Base-by-base conservation (phyloP, 2,888 invertebrate genomes). In the Caenorhabditis macrosperma region DNA sequence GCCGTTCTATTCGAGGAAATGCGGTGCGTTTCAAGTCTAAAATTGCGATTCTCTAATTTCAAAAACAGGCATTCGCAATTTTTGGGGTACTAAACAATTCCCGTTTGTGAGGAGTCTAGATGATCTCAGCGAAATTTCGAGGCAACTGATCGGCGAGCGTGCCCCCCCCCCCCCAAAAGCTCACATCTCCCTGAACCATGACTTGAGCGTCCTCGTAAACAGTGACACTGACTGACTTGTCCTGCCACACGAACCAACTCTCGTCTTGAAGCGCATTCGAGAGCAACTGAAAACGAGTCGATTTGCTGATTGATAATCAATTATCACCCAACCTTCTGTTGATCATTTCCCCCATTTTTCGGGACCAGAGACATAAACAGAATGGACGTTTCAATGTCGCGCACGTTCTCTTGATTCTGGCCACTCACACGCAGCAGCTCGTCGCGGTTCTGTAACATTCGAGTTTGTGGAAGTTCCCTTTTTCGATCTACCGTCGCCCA, bases 171-270 rank as follows among this genome's bases (percentile, higher is more conserved):
- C n/a, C n/a, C n/a, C n/a, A n/a, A n/a, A n/a, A n/a, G 48, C 91
- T 91, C 91, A 93, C 93, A 90, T 94, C 94, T 84, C 93, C 93
- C 76, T 92, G 91, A 17, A 91, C 91, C 1, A 91, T 91, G 10
- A 82, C 79, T 52, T 83, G 84, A 2, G 82, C 83, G 64, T 87
- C 87, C 9, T 75, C 68, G 60, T 83, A 82, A 2, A 86, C 48
- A 0, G 74, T 64, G 35, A 84, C 50, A 6, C 90, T 90, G 54
- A 93, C 90, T 60, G 93, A 92, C 85, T 93, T 93, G 89, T 94
- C 94, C 46, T 92, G 92, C 93, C 93, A 94, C 33, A 93, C 92
- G 69, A 93, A 92, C 17, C 91, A 91, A 28, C 91, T 91, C 85
- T 93, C 92, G 0, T 93, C 93, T 75, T 91, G 90, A 48, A 93